Evolutionary conservation across 2,888 invertebrate species (phyloP).

Genomic region (Amiota minor): DNA sequence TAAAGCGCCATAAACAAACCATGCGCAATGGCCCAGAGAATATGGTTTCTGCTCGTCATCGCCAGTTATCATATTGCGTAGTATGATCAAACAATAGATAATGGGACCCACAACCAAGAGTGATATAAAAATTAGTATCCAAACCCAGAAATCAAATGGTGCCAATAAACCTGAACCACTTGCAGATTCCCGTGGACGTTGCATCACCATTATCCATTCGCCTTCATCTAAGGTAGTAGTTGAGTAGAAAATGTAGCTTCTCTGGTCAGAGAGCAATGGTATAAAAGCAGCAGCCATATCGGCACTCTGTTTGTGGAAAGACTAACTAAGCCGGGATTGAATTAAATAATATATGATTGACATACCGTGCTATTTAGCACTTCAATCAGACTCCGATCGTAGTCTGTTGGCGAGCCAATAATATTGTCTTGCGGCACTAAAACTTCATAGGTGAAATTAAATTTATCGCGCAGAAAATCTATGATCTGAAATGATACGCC

Average conservation of each 20-base stretch:
- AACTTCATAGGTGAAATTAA: constrained; percentile 84
- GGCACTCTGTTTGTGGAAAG: constrained; percentile 76
- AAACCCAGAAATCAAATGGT: constrained; percentile 83
- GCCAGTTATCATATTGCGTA: constrained; percentile 79
- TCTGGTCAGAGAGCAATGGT: constrained; percentile 78
- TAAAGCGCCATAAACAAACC: constrained; percentile 89
- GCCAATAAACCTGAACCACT: constrained; percentile 87
- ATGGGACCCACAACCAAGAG: constrained; percentile 84
- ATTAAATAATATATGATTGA: not conserved
- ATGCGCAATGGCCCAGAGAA: constrained; percentile 82
- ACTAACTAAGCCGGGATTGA: not conserved
- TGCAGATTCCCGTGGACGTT: constrained; percentile 86
- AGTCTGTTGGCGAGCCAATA: constrained; percentile 75
- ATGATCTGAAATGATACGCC: constrained; percentile 85
- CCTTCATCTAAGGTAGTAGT: constrained; percentile 80
- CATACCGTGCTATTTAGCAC: constrained; percentile 75
- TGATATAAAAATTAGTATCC: constrained; percentile 83
- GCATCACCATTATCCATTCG: constrained; percentile 86
- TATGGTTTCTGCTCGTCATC: constrained; percentile 77
- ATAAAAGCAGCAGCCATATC: constrained; percentile 86
- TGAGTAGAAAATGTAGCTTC: constrained; percentile 76
- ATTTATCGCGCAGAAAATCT: constrained; percentile 79
- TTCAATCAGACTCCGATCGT: constrained; percentile 78
- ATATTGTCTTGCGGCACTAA: constrained; percentile 78
- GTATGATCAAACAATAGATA: constrained; percentile 81